phyloP scores from a whole-genome alignment of 2,113 vertebrate species.

The Nannospalax galili region DNA sequence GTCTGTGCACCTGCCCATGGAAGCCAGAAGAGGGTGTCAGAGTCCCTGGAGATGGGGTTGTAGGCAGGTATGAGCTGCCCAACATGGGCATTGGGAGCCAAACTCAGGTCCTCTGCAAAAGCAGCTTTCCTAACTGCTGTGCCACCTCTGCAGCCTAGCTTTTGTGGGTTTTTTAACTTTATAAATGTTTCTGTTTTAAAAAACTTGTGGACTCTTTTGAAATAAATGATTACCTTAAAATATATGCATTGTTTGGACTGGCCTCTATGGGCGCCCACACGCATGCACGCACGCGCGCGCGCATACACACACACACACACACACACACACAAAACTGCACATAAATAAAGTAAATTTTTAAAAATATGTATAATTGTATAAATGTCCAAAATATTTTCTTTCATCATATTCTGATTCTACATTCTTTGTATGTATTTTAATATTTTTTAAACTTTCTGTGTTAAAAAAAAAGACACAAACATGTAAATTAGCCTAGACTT shows the following conservation, averaged over 20 bases:
- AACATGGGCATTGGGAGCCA: too few species aligned
- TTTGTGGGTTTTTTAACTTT: neutral
- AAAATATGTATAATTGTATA: neutral
- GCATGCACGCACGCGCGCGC: neutral
- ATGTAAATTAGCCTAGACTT: neutral
- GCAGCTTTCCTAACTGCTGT: neutral
- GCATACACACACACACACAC: neutral
- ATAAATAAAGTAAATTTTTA: neutral
- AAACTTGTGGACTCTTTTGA: neutral
- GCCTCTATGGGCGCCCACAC: too few species aligned
- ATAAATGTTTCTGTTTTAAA: neutral
- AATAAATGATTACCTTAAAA: neutral
- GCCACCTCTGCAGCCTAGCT: neutral
- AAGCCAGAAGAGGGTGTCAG: neutral
- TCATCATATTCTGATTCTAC: neutral
- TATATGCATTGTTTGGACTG: neutral
- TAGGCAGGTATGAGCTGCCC: too few species aligned
- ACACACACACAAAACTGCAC: neutral
- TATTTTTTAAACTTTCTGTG: neutral
- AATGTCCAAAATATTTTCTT: neutral
- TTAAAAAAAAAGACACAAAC: neutral
- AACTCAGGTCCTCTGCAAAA: neutral
- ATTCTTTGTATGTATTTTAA: neutral
- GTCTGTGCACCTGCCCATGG: neutral
- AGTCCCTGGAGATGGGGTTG: neutral